These are phyloP conservation scores for Cryptocephalus primarius DNA, from an alignment of 2,888 invertebrate species.

Conservation along the genomic window DNA sequence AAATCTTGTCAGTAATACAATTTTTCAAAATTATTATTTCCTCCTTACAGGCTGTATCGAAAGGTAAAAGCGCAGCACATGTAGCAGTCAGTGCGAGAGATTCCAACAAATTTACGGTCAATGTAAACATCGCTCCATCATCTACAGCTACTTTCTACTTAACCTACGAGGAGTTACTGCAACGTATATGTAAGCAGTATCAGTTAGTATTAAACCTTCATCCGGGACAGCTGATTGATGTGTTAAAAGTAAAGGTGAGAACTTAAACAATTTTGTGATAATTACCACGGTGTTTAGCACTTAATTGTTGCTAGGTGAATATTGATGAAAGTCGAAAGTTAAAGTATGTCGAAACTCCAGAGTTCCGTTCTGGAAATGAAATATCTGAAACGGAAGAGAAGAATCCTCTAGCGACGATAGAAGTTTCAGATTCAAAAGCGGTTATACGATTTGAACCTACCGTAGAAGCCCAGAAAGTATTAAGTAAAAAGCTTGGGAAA, in stretches of 20 bases:
- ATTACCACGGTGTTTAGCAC: background rate
- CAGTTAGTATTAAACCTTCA: slow-evolving; percentile 58
- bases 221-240: slow-evolving; percentile 55
- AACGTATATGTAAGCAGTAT: slow-evolving; percentile 52
- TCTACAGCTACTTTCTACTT: slow-evolving; percentile 55
- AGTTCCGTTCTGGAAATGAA: slow-evolving; percentile 53
- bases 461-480: slow-evolving; percentile 5
- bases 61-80: slow-evolving; percentile 51
- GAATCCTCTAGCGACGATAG: slow-evolving; percentile 29
- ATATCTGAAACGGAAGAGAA: slow-evolving; percentile 45
- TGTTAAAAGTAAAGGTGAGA: slow-evolving; percentile 45
- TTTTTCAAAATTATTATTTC: background rate
- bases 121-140: slow-evolving; percentile 53
- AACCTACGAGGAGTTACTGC: slow-evolving; percentile 61
- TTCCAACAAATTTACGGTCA: slow-evolving; percentile 58
- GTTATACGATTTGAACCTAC: slow-evolving; percentile 7
- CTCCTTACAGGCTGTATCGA: slow-evolving; percentile 40
- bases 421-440: background rate
- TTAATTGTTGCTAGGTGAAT: slow-evolving; percentile 33
- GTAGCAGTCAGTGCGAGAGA: slow-evolving; percentile 54
- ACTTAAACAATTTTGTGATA: background rate
- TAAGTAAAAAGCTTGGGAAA: slow-evolving; percentile 33
- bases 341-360: slow-evolving; percentile 49
- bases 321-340: slow-evolving; percentile 54
- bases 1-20: slow-evolving; percentile 1